A percentile compares a stretch with the other conserved stretches of the same genome.
phyloP scores from a whole-genome alignment of 2,888 invertebrate species.

The Atethmia centrago region DNA sequence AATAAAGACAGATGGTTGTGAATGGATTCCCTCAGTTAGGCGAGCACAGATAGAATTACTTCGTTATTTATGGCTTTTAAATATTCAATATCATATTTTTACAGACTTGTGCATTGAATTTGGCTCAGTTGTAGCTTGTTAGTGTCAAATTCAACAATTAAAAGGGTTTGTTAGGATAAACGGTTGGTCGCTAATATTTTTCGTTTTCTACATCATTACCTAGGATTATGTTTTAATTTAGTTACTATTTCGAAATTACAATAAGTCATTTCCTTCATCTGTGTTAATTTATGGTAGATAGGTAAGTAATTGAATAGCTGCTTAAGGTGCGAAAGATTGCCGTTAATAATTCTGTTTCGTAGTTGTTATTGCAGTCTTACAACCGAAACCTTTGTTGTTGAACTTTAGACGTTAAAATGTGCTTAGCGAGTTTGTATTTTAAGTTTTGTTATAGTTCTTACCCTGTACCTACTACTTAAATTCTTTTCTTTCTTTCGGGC shows the following conservation, averaged over 20 bases:
- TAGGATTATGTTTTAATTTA: neutral
- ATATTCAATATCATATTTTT: slow-evolving; percentile 41
- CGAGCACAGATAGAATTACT: slow-evolving; percentile 41
- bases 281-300: neutral
- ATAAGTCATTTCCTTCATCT: neutral
- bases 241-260: neutral
- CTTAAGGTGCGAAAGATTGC: neutral
- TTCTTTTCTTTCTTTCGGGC: too few species aligned
- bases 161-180: slow-evolving; percentile 1
- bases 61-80: slow-evolving; percentile 38
- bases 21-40: slow-evolving; percentile 43
- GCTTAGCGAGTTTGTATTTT: too few species aligned
- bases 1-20: slow-evolving; percentile 47
- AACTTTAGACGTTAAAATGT: too few species aligned
- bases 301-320: neutral
- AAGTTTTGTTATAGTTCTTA: too few species aligned
- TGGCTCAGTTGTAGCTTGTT: slow-evolving; percentile 3
- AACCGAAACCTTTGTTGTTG: neutral
- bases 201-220: slow-evolving; percentile 10
- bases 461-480: too few species aligned
- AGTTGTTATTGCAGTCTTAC: neutral
- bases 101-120: slow-evolving; percentile 19
- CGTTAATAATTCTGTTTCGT: neutral
- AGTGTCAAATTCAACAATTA: neutral
- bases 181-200: slow-evolving; percentile 6